Percentiles rank a stretch among this genome's conserved stretches.
These are phyloP conservation scores for Colossoma macropomum DNA, from an alignment of 2,113 vertebrate species.

Conservation along the genomic window DNA sequence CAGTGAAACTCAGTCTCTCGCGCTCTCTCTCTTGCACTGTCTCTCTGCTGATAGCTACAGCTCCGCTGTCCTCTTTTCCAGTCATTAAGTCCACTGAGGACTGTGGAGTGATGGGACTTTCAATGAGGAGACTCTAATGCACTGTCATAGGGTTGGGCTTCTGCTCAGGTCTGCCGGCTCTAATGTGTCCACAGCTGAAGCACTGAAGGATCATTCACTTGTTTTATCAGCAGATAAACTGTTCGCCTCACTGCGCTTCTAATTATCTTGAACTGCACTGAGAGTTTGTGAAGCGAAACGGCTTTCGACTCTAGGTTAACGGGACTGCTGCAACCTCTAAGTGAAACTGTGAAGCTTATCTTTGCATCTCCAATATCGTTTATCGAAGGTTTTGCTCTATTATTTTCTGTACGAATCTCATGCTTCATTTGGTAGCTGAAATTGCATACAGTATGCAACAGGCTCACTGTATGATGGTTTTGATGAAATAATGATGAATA, in stretches of 20 bases:
- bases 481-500: neutral
- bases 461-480: neutral
- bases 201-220: slow-evolving; percentile 43
- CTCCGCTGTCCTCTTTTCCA: neutral
- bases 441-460: slow-evolving; percentile 16
- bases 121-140: slow-evolving; percentile 59
- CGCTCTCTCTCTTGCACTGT: slow-evolving; percentile 42
- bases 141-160: slow-evolving; percentile 41
- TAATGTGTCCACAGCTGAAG: slow-evolving; percentile 43
- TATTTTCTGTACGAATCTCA: neutral
- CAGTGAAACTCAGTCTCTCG: neutral
- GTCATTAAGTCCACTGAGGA: slow-evolving; percentile 41
- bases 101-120: slow-evolving; percentile 54
- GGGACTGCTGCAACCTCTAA: neutral
- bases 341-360: slow-evolving; percentile 14
- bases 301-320: slow-evolving; percentile 12
- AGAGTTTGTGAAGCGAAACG: slow-evolving; percentile 27
- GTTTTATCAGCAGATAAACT: slow-evolving; percentile 37
- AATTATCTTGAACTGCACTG: slow-evolving; percentile 40
- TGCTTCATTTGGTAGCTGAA: slow-evolving; percentile 29
- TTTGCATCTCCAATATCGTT: slow-evolving; percentile 10
- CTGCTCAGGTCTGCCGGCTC: neutral
- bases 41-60: slow-evolving; percentile 28
- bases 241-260: slow-evolving; percentile 33
- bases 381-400: slow-evolving; percentile 28